Conservation (phyloP, 2,888 invertebrate species). For the Machimus atricapillus region DNA sequence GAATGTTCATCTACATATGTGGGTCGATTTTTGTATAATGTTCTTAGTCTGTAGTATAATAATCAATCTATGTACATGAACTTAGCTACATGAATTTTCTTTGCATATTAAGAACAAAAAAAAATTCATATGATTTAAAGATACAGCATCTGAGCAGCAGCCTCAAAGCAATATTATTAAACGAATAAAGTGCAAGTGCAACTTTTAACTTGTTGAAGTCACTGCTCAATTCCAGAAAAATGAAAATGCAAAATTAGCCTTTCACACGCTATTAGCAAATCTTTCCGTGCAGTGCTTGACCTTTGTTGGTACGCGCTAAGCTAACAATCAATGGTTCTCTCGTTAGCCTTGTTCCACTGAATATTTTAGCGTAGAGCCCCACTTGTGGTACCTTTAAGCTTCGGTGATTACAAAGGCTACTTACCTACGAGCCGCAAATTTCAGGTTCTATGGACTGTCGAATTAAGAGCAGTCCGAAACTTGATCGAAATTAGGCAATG, state of each 20-base stretch:
- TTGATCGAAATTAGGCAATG: not conserved
- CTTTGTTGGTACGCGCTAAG: not conserved
- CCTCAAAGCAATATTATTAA: not conserved
- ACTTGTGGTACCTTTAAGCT: not conserved
- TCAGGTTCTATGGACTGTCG: not conserved
- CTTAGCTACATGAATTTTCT: no score
- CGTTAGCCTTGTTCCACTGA: slow-evolving; percentile 1
- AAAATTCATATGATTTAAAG: no score
- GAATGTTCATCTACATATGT: no score
- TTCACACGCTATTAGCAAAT: not conserved
- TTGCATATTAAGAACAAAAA: no score
- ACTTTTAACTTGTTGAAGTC: not conserved
- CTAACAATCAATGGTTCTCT: not conserved
- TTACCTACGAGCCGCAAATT: not conserved
- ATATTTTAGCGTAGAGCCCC: not conserved
- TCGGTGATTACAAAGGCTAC: not conserved
- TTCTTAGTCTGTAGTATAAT: no score
- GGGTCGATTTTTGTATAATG: no score
- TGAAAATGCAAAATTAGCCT: not conserved
- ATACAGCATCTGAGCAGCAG: not conserved
- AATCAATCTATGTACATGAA: no score
- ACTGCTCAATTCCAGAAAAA: not conserved
- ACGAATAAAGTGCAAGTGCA: not conserved
- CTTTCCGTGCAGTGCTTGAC: not conserved
- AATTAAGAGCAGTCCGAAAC: not conserved